Percentiles rank a stretch among this genome's conserved stretches.
These are phyloP conservation scores for Pelodiscus sinensis DNA, from an alignment of 2,113 vertebrate genomes.

Conservation along the genomic window DNA sequence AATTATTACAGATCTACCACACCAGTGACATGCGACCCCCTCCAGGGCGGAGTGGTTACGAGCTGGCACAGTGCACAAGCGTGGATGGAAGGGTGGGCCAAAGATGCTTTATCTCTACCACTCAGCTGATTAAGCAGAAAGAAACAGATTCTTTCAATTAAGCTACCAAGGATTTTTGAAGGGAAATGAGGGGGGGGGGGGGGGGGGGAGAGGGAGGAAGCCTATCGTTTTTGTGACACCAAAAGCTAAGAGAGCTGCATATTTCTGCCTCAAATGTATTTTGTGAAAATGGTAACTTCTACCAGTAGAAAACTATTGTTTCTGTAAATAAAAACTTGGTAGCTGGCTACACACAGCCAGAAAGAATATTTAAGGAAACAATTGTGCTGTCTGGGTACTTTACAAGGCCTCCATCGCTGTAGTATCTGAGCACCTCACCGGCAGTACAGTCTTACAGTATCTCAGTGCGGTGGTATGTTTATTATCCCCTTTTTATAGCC, in stretches of 20 bases:
- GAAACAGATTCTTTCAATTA: neutral
- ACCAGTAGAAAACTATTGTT: neutral
- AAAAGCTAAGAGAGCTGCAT: neutral
- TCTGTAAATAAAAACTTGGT: neutral
- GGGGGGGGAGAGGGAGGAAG: too few species aligned
- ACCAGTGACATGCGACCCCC: neutral
- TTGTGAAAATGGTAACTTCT: neutral
- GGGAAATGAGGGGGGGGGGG: too few species aligned
- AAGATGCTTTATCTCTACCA: neutral
- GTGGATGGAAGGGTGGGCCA: neutral
- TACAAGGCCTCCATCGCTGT: neutral
- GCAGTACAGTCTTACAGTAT: neutral
- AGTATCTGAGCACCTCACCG: rapidly evolving
- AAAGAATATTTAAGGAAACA: neutral
- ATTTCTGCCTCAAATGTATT: neutral
- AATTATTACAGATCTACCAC: neutral
- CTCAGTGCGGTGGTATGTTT: neutral
- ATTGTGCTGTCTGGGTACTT: neutral
- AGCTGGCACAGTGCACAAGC: neutral
- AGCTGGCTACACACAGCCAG: neutral
- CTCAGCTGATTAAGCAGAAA: neutral
- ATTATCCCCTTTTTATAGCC: neutral
- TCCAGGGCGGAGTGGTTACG: neutral
- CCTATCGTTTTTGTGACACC: too few species aligned
- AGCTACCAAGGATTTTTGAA: neutral